A percentile compares a stretch with the other conserved stretches of the same genome.
phyloP scores from a whole-genome alignment of 2,113 vertebrate species.

The Coreoperca whiteheadi region DNA sequence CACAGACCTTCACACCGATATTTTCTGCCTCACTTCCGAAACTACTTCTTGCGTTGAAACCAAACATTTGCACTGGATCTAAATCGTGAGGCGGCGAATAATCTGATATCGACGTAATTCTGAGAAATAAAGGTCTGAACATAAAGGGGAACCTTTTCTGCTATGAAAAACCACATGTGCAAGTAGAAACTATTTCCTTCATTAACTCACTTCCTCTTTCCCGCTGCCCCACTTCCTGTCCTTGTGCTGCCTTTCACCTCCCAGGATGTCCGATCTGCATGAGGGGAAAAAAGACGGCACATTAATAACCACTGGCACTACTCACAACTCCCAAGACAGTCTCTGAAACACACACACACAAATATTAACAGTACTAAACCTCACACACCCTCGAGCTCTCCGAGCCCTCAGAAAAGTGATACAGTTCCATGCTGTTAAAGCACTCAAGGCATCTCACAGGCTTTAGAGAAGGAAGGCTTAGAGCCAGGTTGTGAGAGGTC shows the following conservation, averaged over 20 bases:
- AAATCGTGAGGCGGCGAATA: neutral
- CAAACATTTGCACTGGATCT: neutral
- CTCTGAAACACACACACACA: conserved; percentile 36
- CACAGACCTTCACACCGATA: neutral
- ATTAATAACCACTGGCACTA: conserved; percentile 56
- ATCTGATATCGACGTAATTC: neutral
- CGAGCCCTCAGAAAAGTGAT: conserved; percentile 28
- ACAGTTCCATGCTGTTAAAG: conserved; percentile 41
- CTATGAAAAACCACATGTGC: neutral
- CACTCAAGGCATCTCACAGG: conserved; percentile 40
- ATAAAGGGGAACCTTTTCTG: neutral
- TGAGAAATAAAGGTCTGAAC: neutral
- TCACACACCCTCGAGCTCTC: conserved; percentile 33
- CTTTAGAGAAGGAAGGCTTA: conserved; percentile 44
- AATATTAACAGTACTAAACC: conserved; percentile 29
- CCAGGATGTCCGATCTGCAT: conserved; percentile 55
- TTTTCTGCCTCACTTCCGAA: neutral
- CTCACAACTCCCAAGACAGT: conserved; percentile 41
- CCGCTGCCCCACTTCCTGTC: conserved; percentile 51
- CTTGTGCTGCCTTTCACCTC: conserved; percentile 46
- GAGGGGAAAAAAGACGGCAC: conserved; percentile 39
- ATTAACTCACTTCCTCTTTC: conserved; percentile 36
- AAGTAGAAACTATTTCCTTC: conserved; percentile 29
- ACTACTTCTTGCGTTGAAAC: neutral
- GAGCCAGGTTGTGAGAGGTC: conserved; percentile 47